Percentiles rank a stretch among this genome's conserved stretches.
Evolutionary conservation across 2,113 vertebrate genomes (phyloP).

Genomic region (Ornithorhynchus anatinus): DNA sequence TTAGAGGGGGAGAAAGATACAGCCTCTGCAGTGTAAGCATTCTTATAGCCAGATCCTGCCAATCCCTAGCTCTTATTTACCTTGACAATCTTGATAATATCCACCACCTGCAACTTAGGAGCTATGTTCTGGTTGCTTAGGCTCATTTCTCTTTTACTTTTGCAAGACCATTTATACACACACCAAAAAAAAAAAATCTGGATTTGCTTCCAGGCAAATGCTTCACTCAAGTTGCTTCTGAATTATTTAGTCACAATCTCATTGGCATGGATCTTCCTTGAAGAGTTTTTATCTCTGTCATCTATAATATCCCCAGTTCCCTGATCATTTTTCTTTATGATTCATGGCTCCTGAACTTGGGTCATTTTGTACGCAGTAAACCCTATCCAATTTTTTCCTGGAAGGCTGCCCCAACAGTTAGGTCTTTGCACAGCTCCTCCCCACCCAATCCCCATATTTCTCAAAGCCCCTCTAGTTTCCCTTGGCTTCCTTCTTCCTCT

Average conservation of each 20-base stretch:
- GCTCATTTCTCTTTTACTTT: no score
- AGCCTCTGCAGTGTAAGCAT: no score
- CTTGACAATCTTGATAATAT: no score
- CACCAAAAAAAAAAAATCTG: no score
- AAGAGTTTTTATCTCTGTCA: slow-evolving; percentile 40
- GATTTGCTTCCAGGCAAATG: no score
- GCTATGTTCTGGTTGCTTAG: no score
- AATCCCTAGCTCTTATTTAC: no score
- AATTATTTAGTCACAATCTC: slow-evolving; percentile 58
- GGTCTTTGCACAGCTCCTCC: neutral
- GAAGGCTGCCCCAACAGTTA: slow-evolving; percentile 50
- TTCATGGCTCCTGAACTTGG: slow-evolving; percentile 15
- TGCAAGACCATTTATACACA: no score
- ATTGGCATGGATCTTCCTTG: slow-evolving; percentile 45
- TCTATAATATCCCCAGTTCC: slow-evolving; percentile 22
- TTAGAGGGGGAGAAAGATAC: no score
- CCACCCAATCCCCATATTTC: neutral
- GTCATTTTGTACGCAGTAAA: neutral
- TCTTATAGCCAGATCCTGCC: no score
- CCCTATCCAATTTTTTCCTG: slow-evolving; percentile 9
- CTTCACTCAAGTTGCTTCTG: no score
- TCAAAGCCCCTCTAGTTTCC: neutral
- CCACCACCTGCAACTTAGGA: no score
- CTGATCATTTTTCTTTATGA: slow-evolving; percentile 49
- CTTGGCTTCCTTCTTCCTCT: neutral